These are phyloP conservation scores for Hymenopus coronatus DNA, from an alignment of 2,888 invertebrate species.

Conservation along the genomic window DNA sequence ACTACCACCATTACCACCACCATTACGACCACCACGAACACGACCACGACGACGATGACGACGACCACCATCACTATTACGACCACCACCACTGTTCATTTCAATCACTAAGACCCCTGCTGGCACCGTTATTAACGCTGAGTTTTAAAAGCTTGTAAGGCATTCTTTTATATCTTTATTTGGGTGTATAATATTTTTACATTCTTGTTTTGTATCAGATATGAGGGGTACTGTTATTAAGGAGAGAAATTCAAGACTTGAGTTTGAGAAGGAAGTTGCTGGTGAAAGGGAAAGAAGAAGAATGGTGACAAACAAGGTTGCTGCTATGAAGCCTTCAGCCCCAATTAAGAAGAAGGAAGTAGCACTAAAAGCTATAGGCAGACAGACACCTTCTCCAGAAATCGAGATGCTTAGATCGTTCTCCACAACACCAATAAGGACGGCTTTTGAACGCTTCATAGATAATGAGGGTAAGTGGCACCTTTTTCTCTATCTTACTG, in stretches of 20 bases:
- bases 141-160: too few relatives aligned
- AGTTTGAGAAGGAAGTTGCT: conserved; percentile 12
- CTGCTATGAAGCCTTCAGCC: conserved; percentile 1
- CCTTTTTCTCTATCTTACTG: too few relatives aligned
- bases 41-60: too few relatives aligned
- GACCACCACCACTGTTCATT: too few relatives aligned
- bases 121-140: too few relatives aligned
- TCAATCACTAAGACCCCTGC: too few relatives aligned
- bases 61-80: too few relatives aligned
- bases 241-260: conserved; percentile 29
- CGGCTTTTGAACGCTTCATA: neutral
- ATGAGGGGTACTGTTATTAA: conserved; percentile 23
- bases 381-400: neutral
- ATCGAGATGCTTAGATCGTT: neutral
- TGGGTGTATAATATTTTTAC: neutral
- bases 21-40: too few relatives aligned
- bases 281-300: conserved; percentile 11
- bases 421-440: neutral
- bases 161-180: neutral
- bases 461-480: neutral
- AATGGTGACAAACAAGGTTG: neutral
- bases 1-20: too few relatives aligned
- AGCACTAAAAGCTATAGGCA: neutral
- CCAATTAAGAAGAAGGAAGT: neutral
- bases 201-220: neutral